These are phyloP conservation scores for Phrynocephalus vlangalii DNA, from an alignment of 2,797 vertebrate genomes.

Conservation along the genomic window DNA sequence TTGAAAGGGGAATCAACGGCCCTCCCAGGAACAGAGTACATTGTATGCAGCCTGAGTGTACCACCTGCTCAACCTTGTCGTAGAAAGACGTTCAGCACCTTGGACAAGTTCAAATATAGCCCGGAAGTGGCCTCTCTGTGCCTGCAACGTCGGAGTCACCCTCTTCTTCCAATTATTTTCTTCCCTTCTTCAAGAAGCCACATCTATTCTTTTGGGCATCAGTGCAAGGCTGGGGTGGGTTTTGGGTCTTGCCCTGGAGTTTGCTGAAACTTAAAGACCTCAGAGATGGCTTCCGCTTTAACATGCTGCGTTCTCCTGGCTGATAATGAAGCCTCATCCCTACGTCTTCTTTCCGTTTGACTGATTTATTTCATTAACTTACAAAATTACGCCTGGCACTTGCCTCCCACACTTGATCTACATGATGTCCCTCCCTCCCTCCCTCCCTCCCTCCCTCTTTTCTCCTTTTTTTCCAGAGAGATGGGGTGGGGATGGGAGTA, in stretches of 20 bases:
- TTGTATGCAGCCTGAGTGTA: too few relatives aligned
- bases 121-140: too few relatives aligned
- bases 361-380: slow-evolving; percentile 72
- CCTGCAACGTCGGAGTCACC: too few relatives aligned
- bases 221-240: neutral
- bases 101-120: too few relatives aligned
- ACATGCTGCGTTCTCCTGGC: slow-evolving; percentile 40
- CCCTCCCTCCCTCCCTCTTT: neutral
- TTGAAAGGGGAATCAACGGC: too few relatives aligned
- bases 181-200: neutral
- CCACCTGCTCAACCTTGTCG: too few relatives aligned
- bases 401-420: slow-evolving; percentile 68
- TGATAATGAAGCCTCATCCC: slow-evolving; percentile 55
- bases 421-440: slow-evolving; percentile 20
- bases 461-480: neutral
- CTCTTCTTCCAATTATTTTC: neutral
- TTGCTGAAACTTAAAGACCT: neutral
- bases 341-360: slow-evolving; percentile 59
- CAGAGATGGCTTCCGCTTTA: slow-evolving; percentile 35
- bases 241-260: neutral
- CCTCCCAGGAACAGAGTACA: too few relatives aligned
- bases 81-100: too few relatives aligned
- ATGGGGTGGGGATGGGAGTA: slow-evolving; percentile 5
- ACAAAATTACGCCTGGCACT: slow-evolving; percentile 67
- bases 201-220: neutral